Conservation (phyloP, 2,113 vertebrate genomes). For the Menura novaehollandiae region DNA sequence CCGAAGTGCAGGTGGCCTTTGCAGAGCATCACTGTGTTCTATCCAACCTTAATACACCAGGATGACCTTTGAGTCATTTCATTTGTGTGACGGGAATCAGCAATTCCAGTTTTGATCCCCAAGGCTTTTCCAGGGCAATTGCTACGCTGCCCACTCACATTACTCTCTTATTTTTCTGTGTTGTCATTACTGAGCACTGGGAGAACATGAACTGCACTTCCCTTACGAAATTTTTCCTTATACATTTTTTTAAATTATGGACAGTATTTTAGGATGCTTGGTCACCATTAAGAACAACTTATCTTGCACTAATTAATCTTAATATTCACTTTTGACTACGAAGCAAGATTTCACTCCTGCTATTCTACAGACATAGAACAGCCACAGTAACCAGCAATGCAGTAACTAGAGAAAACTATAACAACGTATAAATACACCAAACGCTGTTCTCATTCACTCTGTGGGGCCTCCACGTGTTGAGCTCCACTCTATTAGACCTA, state of each 20-base stretch:
- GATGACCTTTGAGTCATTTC: neutral
- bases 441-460: neutral
- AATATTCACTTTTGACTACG: neutral
- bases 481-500: neutral
- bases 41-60: neutral
- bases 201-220: neutral
- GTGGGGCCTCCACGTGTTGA: neutral
- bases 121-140: neutral
- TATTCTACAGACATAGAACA: neutral
- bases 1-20: neutral
- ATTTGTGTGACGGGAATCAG: neutral
- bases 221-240: neutral
- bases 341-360: neutral
- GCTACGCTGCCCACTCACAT: neutral
- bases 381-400: neutral
- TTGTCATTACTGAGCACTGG: neutral
- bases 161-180: neutral
- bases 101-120: neutral
- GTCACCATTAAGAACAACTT: neutral
- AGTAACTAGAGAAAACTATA: neutral
- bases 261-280: neutral
- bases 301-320: neutral
- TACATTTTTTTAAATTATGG: rapidly evolving
- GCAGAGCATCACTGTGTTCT: neutral
- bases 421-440: neutral